Conservation (phyloP, 2,797 vertebrate species). For the Coilia nasus region DNA sequence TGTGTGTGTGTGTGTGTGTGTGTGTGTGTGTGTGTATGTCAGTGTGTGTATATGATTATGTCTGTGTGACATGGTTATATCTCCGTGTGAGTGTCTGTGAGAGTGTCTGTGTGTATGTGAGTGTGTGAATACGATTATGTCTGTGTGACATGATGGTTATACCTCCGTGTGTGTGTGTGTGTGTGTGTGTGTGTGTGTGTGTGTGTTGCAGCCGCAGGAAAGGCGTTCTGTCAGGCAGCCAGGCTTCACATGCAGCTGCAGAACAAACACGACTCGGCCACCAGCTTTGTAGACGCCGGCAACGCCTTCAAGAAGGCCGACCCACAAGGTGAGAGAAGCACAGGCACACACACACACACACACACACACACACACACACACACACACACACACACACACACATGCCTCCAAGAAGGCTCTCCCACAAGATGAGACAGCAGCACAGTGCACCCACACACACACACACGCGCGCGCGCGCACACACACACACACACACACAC, state of each 20-base stretch:
- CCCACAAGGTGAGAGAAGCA: conserved; percentile 85
- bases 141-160: not conserved
- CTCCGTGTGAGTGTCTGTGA: too few species aligned
- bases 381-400: too few species aligned
- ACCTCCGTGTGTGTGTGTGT: not conserved
- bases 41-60: not conserved
- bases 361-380: too few species aligned
- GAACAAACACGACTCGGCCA: conserved; percentile 96
- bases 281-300: conserved; percentile 95
- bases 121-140: not conserved
- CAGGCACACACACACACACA: not conserved
- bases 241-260: conserved; percentile 97
- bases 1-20: too few species aligned
- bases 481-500: too few species aligned
- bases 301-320: conserved; percentile 97
- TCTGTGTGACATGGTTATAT: not conserved
- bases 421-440: too few species aligned
- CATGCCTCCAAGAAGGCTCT: too few species aligned
- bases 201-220: conserved; percentile 83
- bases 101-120: not conserved
- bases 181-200: conserved; percentile 43
- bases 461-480: too few species aligned
- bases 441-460: too few species aligned
- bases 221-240: conserved; percentile 93
- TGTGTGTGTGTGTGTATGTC: too few species aligned